Conservation (phyloP, 2,113 vertebrate species). For the Odocoileus virginianus region DNA sequence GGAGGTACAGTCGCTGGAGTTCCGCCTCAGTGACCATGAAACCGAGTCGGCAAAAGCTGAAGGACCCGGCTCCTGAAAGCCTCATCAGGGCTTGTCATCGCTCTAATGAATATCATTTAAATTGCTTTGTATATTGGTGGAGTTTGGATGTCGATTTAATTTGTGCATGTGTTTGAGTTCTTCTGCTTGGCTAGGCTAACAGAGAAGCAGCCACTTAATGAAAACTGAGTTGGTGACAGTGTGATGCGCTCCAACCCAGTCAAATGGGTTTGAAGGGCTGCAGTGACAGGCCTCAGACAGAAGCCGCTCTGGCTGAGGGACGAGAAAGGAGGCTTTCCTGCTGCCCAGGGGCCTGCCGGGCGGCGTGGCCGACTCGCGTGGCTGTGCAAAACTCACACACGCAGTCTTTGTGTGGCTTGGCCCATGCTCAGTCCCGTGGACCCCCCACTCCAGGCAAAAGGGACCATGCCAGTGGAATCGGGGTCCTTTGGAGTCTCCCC, state of each 20-base stretch:
- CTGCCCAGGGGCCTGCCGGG: background rate
- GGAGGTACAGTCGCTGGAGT: conserved; percentile 85
- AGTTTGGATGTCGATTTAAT: conserved; percentile 99
- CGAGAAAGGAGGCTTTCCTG: conserved; percentile 73
- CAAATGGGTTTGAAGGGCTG: conserved; percentile 91
- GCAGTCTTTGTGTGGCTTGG: conserved; percentile 46
- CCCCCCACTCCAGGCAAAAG: background rate
- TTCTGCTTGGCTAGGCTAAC: conserved; percentile 97
- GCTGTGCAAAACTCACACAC: conserved; percentile 38
- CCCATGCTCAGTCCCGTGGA: background rate
- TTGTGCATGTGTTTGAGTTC: conserved; percentile 99
- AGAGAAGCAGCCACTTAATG: conserved; percentile 94
- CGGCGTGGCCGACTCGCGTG: accelerated
- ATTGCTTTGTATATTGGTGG: conserved; percentile 99
- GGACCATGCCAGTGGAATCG: accelerated
- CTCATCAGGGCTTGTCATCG: conserved; percentile 99
- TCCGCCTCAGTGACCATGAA: conserved; percentile 88
- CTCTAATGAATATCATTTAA: conserved; percentile 99
- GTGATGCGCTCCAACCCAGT: conserved; percentile 93
- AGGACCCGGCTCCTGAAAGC: conserved; percentile 92
- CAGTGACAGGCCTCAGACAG: conserved; percentile 86
- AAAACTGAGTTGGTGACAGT: conserved; percentile 95
- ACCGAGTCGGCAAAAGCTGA: conserved; percentile 91
- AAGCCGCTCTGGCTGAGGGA: conserved; percentile 75
- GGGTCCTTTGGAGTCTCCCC: accelerated